A percentile compares a stretch with the other conserved stretches of the same genome.
phyloP scores from a whole-genome alignment of 1,140 invertebrate species.

The Drosophila orosa region DNA sequence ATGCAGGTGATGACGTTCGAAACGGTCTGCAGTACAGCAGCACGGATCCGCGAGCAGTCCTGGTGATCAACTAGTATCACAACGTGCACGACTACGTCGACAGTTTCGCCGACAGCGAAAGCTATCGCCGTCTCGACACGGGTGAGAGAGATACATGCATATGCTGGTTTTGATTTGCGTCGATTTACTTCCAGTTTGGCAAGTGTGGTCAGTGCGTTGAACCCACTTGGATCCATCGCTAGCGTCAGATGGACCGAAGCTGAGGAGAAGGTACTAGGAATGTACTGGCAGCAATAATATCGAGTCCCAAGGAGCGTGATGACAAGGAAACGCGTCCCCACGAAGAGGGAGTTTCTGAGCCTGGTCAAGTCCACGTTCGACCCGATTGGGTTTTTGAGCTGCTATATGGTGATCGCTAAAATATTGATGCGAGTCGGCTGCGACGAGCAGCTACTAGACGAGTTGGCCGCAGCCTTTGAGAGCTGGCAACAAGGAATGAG shows the following conservation, averaged over 20 bases:
- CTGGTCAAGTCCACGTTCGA: slow-evolving; percentile 2
- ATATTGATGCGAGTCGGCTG: background rate
- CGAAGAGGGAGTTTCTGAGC: slow-evolving; percentile 12
- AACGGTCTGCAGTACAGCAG: too few species aligned
- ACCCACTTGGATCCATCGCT: background rate
- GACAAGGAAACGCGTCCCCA: background rate
- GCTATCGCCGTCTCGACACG: too few species aligned
- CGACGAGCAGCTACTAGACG: background rate
- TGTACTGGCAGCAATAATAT: slow-evolving; percentile 27
- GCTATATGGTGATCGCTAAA: background rate
- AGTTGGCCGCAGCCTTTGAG: slow-evolving; percentile 6
- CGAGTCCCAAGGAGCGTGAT: slow-evolving; percentile 3
- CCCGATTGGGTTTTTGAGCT: slow-evolving; percentile 1
- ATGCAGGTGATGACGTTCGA: too few species aligned
- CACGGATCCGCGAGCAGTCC: too few species aligned
- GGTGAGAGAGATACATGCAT: too few species aligned
- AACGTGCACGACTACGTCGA: slow-evolving; percentile 6
- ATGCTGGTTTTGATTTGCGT: too few species aligned
- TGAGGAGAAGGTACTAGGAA: slow-evolving; percentile 10
- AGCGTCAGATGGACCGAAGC: too few species aligned
- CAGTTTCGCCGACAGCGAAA: too few species aligned
- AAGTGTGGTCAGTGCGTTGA: background rate
- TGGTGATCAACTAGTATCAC: slow-evolving; percentile 15
- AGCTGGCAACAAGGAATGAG: too few species aligned
- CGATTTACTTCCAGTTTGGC: too few species aligned